phyloP scores from a whole-genome alignment of 2,113 vertebrate species.

The Spea multiplicata region DNA sequence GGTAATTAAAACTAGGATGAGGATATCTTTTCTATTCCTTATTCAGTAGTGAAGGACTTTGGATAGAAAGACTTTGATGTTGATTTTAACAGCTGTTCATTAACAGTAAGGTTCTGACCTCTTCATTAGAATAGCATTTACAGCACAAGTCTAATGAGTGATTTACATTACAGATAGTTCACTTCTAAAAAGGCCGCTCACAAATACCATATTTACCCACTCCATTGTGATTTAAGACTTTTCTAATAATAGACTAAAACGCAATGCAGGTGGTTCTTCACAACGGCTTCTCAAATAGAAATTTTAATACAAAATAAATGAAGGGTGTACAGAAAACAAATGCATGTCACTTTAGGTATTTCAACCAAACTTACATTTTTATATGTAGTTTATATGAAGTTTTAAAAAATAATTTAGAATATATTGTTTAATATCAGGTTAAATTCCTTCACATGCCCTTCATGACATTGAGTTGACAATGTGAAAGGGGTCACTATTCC shows the following conservation, averaged over 20 bases:
- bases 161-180: conserved; percentile 18
- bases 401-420: too few species aligned
- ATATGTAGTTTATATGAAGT: too few species aligned
- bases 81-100: conserved; percentile 41
- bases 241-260: background rate
- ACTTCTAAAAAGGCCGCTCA: conserved; percentile 1
- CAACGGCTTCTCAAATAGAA: too few species aligned
- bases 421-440: too few species aligned
- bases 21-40: conserved; percentile 29
- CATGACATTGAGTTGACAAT: too few species aligned
- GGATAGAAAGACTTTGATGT: conserved; percentile 29
- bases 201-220: background rate
- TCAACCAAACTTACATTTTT: too few species aligned
- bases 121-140: conserved; percentile 31
- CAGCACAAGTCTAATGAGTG: conserved; percentile 30
- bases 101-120: conserved; percentile 37
- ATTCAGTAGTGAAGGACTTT: conserved; percentile 28
- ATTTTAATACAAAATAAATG: too few species aligned
- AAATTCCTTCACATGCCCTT: too few species aligned
- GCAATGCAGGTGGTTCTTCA: background rate
- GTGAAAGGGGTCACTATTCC: too few species aligned
- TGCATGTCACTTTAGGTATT: too few species aligned
- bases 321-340: too few species aligned
- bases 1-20: conserved; percentile 24
- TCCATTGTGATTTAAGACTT: background rate